phyloP scores from a whole-genome alignment of 2,888 invertebrate species.

The Agrochola lychnidis region DNA sequence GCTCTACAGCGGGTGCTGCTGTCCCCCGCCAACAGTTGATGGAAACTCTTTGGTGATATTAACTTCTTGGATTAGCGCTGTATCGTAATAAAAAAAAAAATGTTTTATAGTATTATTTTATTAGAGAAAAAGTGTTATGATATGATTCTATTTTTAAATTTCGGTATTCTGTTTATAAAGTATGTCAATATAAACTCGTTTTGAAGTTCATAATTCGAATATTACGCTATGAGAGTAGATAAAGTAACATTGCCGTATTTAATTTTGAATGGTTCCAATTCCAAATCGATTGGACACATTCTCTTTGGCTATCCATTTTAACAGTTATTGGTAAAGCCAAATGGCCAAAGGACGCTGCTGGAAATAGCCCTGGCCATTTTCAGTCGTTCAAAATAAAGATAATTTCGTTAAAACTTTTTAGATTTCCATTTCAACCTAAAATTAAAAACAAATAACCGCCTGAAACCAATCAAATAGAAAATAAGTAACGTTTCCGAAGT shows the following conservation, averaged over 20 bases:
- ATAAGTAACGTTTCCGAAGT: background rate
- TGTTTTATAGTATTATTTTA: too few species aligned
- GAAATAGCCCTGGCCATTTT: constrained; percentile 4
- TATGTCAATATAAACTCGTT: too few species aligned
- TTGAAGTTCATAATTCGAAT: too few species aligned
- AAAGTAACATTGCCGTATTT: background rate
- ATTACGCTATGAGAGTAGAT: too few species aligned
- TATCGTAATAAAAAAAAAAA: too few species aligned
- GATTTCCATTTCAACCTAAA: background rate
- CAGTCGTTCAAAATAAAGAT: constrained; percentile 14
- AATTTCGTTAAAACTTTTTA: constrained; percentile 3
- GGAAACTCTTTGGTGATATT: too few species aligned
- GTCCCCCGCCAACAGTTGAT: too few species aligned
- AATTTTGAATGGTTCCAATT: constrained; percentile 1
- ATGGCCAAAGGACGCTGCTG: constrained; percentile 1
- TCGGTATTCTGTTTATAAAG: too few species aligned
- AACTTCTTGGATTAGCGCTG: too few species aligned
- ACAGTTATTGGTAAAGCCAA: constrained; percentile 14
- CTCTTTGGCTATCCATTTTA: background rate
- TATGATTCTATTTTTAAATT: too few species aligned
- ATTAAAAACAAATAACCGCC: constrained; percentile 4
- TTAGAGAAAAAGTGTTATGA: too few species aligned
- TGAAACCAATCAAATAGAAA: constrained; percentile 1
- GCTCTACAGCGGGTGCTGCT: too few species aligned
- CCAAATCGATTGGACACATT: background rate